Conservation (phyloP, 2,113 vertebrate species). For the Anhinga anhinga region DNA sequence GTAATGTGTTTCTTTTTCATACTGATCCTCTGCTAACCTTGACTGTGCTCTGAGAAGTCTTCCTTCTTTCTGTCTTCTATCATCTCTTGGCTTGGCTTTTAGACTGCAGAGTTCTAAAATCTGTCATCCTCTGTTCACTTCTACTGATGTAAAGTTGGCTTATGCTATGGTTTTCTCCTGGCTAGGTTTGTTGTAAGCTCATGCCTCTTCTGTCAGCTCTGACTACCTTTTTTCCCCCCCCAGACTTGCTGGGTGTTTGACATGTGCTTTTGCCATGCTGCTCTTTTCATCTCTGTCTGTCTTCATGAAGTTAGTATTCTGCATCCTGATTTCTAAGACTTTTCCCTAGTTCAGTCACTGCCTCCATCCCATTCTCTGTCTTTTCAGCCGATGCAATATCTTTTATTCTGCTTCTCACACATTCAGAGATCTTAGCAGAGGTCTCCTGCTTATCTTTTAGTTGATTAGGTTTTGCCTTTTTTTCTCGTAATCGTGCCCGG, state of each 20-base stretch:
- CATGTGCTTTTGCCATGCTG: background rate
- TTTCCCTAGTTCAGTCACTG: background rate
- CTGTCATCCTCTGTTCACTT: constrained; percentile 7
- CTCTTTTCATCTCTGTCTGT: background rate
- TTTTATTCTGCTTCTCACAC: background rate
- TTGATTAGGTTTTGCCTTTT: background rate
- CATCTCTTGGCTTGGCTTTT: background rate
- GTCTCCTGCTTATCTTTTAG: background rate
- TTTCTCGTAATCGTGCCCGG: background rate
- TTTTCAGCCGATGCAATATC: background rate
- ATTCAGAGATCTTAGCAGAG: background rate
- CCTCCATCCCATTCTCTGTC: background rate
- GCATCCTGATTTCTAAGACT: background rate
- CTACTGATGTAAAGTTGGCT: constrained; percentile 5
- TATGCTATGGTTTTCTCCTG: constrained; percentile 21
- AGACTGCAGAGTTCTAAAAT: background rate
- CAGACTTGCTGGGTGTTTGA: background rate
- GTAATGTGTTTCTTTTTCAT: background rate
- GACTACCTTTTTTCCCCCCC: background rate
- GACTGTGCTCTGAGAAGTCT: background rate
- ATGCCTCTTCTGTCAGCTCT: constrained; percentile 2
- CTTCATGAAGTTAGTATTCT: background rate
- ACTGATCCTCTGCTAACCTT: background rate
- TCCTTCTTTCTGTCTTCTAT: background rate
- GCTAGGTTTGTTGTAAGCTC: constrained; percentile 7